These are phyloP conservation scores for Anastrepha obliqua DNA, from an alignment of 1,140 invertebrate genomes.

Conservation along the genomic window DNA sequence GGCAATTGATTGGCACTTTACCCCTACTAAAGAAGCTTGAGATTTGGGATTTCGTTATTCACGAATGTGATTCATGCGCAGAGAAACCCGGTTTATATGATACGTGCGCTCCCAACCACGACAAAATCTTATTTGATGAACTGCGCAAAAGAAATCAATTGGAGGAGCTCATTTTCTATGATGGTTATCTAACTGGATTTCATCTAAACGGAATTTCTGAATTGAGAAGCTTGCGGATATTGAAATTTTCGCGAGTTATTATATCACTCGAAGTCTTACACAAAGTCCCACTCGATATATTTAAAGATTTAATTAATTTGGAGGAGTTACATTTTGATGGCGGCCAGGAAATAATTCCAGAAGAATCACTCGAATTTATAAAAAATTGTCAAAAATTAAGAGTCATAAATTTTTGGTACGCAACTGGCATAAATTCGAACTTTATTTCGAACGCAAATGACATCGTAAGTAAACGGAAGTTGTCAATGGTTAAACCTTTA, in stretches of 20 bases:
- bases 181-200: not conserved
- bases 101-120: not conserved
- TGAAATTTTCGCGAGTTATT: not conserved
- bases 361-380: not conserved
- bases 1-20: constrained; percentile 9
- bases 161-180: not conserved
- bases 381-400: not conserved
- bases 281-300: not conserved
- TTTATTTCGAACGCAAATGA: not conserved
- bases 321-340: not conserved
- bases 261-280: not conserved
- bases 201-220: not conserved
- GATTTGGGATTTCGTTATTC: not conserved
- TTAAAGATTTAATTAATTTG: not conserved
- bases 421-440: not conserved
- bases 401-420: not conserved
- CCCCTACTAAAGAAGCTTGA: not conserved
- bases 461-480: not conserved
- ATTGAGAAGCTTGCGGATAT: not conserved
- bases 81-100: not conserved
- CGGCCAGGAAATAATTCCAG: not conserved
- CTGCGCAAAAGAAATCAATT: not conserved
- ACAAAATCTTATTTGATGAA: not conserved
- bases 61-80: not conserved
- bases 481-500: not conserved